These are phyloP conservation scores for Tupiocoris notatus DNA, from an alignment of 2,888 invertebrate genomes.

Conservation along the genomic window DNA sequence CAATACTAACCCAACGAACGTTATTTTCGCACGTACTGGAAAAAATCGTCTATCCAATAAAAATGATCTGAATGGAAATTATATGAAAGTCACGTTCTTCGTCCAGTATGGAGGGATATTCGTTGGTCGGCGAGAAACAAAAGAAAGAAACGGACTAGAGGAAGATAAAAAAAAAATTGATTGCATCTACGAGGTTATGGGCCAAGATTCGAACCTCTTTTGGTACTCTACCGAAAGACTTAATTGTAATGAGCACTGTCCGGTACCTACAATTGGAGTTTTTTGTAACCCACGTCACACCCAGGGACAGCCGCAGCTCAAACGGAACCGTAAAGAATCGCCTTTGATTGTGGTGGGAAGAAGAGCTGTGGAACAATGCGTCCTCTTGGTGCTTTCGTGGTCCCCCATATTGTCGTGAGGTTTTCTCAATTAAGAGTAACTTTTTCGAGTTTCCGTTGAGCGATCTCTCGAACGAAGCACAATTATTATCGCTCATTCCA, in stretches of 20 bases:
- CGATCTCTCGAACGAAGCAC: conserved; percentile 13
- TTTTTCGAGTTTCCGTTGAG: background rate
- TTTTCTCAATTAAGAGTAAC: conserved; percentile 29
- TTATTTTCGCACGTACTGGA: no score
- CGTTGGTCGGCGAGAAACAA: no score
- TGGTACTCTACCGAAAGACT: conserved; percentile 21
- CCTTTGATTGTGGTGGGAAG: conserved; percentile 21
- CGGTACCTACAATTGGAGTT: conserved; percentile 17
- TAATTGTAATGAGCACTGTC: conserved; percentile 28
- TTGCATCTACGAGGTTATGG: conserved; percentile 2
- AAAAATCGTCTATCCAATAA: no score
- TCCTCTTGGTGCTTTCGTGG: background rate
- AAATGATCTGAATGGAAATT: no score
- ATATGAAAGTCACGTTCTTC: no score
- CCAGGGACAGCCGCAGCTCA: background rate
- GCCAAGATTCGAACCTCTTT: background rate
- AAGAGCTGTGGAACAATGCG: conserved; percentile 15
- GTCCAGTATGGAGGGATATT: no score
- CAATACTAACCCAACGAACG: no score
- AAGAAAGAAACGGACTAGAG: no score
- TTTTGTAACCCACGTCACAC: conserved; percentile 9
- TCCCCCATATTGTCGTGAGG: conserved; percentile 25
- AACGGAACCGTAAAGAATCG: conserved; percentile 20
- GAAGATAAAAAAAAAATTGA: no score
- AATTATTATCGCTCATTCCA: conserved; percentile 18